phyloP scores from a whole-genome alignment of 1,140 invertebrate species.

The Lepidostoma basale region DNA sequence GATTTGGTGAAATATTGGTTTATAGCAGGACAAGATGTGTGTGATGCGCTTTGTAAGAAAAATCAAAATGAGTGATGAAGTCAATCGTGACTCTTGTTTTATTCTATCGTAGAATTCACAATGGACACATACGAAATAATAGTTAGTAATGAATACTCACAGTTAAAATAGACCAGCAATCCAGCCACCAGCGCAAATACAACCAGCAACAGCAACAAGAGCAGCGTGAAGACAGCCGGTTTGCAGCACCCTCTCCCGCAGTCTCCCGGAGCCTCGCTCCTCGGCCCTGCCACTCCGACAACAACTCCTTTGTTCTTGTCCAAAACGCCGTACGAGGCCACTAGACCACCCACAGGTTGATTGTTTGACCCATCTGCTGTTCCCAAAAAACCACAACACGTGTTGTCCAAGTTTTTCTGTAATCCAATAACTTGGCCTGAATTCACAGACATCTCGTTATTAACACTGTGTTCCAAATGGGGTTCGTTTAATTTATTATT shows the following conservation, averaged over 20 bases:
- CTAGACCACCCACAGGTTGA: conserved; percentile 28
- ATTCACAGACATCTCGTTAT: conserved; percentile 21
- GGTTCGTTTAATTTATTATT: conserved; percentile 38
- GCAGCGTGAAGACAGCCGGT: conserved; percentile 60
- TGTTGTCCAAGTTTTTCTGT: conserved; percentile 43
- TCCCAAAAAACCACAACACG: conserved; percentile 41
- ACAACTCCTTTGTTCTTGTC: conserved; percentile 42
- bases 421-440: conserved; percentile 28
- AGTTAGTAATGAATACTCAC: conserved; percentile 60
- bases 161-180: conserved; percentile 66
- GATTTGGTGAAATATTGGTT: too few relatives aligned
- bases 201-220: conserved; percentile 61
- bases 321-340: conserved; percentile 44
- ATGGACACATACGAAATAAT: too few relatives aligned
- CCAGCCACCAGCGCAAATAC: conserved; percentile 65
- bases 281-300: conserved; percentile 39
- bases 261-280: conserved; percentile 41
- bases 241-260: conserved; percentile 59
- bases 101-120: too few relatives aligned
- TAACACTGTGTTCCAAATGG: conserved; percentile 26
- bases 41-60: too few relatives aligned
- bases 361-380: conserved; percentile 30
- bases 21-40: too few relatives aligned
- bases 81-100: too few relatives aligned
- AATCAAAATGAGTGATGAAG: too few relatives aligned